These are phyloP conservation scores for Pinctada fucata DNA, from an alignment of 2,888 invertebrate species.

Conservation along the genomic window DNA sequence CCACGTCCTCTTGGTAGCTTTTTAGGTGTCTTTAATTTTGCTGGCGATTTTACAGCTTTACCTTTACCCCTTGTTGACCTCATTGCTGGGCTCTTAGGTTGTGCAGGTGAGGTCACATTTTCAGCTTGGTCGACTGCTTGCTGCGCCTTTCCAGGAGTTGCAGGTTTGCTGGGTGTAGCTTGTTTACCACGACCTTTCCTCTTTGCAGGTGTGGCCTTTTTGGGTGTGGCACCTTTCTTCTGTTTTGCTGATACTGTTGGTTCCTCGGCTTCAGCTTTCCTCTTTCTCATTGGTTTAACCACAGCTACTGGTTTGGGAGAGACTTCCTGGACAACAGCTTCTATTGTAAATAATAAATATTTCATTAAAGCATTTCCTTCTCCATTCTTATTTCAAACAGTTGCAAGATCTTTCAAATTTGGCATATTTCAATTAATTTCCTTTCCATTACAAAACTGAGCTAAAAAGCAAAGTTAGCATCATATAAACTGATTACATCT, in stretches of 20 bases:
- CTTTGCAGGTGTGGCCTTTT: background rate
- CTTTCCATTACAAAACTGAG: too few relatives aligned
- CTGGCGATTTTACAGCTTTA: background rate
- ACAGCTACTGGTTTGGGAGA: conserved; percentile 19
- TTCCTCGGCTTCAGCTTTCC: conserved; percentile 15
- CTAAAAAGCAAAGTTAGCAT: too few relatives aligned
- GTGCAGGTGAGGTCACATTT: background rate
- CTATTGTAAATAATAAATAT: background rate
- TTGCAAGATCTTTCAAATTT: too few relatives aligned
- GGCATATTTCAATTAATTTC: too few relatives aligned
- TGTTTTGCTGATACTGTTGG: background rate
- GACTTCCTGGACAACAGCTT: background rate
- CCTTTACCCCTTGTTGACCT: background rate
- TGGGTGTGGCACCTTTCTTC: too few relatives aligned
- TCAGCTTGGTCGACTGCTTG: background rate
- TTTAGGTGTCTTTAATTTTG: background rate
- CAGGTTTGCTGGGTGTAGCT: background rate
- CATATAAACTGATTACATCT: too few relatives aligned
- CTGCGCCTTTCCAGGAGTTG: background rate
- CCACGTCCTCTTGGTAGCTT: background rate
- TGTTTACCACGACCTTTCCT: background rate
- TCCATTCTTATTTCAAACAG: too few relatives aligned
- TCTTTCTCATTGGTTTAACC: conserved; percentile 20
- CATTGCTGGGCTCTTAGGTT: background rate
- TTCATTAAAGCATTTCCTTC: too few relatives aligned